Percentiles rank a stretch among this genome's conserved stretches.
Conservation (phyloP, 37 sponge, comb jelly and placozoan species). For the Lycopodina hypogea region DNA sequence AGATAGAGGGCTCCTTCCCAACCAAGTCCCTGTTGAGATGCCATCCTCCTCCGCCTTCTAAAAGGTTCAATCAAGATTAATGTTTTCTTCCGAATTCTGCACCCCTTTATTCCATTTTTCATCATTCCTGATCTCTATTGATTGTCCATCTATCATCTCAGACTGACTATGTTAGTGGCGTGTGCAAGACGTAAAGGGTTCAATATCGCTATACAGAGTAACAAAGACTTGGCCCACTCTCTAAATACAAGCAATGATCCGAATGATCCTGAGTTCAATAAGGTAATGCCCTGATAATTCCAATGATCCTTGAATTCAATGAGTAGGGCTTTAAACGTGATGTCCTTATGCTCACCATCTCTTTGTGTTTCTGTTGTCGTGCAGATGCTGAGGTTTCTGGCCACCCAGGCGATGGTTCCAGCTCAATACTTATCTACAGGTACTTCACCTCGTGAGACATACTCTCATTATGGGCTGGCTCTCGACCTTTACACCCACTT, state of each 20-base stretch:
- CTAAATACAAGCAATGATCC: conserved; percentile 46
- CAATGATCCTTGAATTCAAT: background rate
- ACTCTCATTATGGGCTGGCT: conserved; percentile 75
- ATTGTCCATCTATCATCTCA: background rate
- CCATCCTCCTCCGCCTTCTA: conserved; percentile 22
- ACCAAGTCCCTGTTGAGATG: conserved; percentile 55
- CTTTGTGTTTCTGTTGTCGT: background rate
- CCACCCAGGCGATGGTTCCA: conserved; percentile 62
- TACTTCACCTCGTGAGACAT: conserved; percentile 18
- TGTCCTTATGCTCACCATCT: background rate
- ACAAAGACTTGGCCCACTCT: conserved; percentile 57
- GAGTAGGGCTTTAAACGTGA: no score
- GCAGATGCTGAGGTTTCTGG: conserved; percentile 56
- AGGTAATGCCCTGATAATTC: conserved; percentile 3
- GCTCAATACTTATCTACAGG: conserved; percentile 70
- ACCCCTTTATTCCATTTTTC: background rate
- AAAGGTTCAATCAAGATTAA: background rate
- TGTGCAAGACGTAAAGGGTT: conserved; percentile 39
- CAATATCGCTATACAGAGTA: conserved; percentile 32
- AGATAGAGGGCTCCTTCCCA: conserved; percentile 43
- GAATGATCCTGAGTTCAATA: conserved; percentile 48
- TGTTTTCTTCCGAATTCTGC: background rate
- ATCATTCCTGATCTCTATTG: background rate
- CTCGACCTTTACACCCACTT: conserved; percentile 81
- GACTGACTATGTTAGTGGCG: conserved; percentile 13